Evolutionary conservation across 1,140 invertebrate genomes (phyloP).

Genomic region (Drosophila watanabei): DNA sequence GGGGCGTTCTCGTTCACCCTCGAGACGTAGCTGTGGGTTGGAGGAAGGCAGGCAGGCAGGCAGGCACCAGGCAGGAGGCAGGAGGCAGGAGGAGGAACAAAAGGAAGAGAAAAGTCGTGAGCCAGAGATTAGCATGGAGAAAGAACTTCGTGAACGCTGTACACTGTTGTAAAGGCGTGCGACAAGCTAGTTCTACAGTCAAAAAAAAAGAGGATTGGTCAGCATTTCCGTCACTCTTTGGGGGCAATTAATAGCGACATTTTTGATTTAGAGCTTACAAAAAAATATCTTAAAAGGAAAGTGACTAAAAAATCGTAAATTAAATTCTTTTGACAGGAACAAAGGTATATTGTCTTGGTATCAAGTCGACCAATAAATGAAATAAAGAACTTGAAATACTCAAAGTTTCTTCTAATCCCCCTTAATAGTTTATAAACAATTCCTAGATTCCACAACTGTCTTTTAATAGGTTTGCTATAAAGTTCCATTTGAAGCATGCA

Average conservation of each 20-base stretch:
- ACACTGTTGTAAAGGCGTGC: conserved; percentile 51
- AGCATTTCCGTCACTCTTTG: not conserved
- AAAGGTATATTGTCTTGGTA: not conserved
- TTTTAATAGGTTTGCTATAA: not conserved
- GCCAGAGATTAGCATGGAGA: conserved; percentile 70
- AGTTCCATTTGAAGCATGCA: not conserved
- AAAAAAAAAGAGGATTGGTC: conserved; percentile 7
- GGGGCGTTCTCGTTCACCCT: conserved; percentile 93
- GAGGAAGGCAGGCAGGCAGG: conserved; percentile 9
- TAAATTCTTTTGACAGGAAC: not conserved
- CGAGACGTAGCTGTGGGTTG: conserved; percentile 88
- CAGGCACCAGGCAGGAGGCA: not conserved
- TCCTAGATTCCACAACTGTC: not conserved
- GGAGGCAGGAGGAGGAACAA: conserved; percentile 2
- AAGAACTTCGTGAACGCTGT: conserved; percentile 69
- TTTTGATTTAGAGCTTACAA: not conserved
- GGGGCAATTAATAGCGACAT: not conserved
- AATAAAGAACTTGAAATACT: not conserved
- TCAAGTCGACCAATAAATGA: no score
- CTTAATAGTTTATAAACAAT: conserved; percentile 1
- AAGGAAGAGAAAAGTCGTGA: conserved; percentile 56
- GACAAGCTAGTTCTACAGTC: conserved; percentile 46
- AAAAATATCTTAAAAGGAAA: not conserved
- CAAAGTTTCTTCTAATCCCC: not conserved
- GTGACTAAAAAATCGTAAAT: not conserved